A percentile compares a stretch with the other conserved stretches of the same genome.
Conservation (phyloP, 1,140 invertebrate species). For the Helicoverpa armigera region DNA sequence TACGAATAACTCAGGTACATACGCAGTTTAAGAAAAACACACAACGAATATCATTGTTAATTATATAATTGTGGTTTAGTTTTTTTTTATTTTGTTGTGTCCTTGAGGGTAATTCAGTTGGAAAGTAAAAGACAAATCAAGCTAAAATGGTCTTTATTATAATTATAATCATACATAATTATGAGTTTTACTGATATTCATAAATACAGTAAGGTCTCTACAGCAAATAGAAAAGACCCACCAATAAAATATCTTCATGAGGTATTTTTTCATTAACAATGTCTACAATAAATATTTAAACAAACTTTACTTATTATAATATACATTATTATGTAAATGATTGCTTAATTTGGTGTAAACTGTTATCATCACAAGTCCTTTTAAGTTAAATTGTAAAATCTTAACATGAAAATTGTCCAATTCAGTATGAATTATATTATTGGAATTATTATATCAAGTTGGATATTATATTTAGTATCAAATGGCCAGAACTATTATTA, state of each 20-base stretch:
- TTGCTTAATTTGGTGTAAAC: slow-evolving; percentile 43
- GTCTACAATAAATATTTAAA: slow-evolving; percentile 39
- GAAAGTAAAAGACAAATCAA: slow-evolving; percentile 20
- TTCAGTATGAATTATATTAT: background rate
- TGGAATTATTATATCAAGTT: background rate
- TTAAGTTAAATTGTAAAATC: slow-evolving; percentile 30
- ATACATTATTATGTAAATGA: slow-evolving; percentile 29
- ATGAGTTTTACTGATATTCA: slow-evolving; percentile 10
- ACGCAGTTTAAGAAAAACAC: too few species aligned
- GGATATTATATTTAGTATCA: background rate
- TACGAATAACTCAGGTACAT: too few species aligned
- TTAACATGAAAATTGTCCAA: slow-evolving; percentile 2
- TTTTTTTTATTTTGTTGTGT: too few species aligned
- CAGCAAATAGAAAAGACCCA: slow-evolving; percentile 18
- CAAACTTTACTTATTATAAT: slow-evolving; percentile 33
- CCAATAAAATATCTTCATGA: slow-evolving; percentile 35
- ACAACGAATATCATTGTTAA: too few species aligned
- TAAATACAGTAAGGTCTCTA: slow-evolving; percentile 7
- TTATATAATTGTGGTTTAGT: too few species aligned
- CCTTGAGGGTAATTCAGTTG: too few species aligned
- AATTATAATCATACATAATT: slow-evolving; percentile 34
- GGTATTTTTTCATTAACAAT: slow-evolving; percentile 44
- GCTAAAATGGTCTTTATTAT: slow-evolving; percentile 49
- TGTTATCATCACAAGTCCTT: slow-evolving; percentile 19
- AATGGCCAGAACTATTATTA: background rate